Conservation (phyloP, 1,140 invertebrate genomes). For the Drosophila orena region DNA sequence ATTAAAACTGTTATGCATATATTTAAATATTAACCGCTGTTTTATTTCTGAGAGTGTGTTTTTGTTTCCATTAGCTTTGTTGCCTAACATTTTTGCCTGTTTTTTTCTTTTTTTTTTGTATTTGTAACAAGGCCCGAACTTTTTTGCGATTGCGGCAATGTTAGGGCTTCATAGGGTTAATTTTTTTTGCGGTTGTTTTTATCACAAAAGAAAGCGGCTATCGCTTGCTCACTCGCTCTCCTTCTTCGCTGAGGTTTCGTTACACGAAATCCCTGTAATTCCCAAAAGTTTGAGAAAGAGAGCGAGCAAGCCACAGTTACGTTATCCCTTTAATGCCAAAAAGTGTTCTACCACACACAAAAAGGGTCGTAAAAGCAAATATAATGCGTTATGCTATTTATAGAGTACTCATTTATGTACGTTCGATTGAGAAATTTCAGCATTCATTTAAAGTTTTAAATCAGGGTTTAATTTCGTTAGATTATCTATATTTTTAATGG, state of each 20-base stretch:
- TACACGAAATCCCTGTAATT: slow-evolving; percentile 18
- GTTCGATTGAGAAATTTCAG: neutral
- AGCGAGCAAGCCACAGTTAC: slow-evolving; percentile 9
- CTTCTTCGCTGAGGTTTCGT: slow-evolving; percentile 16
- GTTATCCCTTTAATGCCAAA: slow-evolving; percentile 10
- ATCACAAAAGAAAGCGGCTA: slow-evolving; percentile 50
- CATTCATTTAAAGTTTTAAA: neutral
- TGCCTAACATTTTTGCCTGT: slow-evolving; percentile 12
- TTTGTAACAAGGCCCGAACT: slow-evolving; percentile 19
- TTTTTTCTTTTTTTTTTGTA: slow-evolving; percentile 12
- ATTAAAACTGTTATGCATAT: slow-evolving; percentile 47
- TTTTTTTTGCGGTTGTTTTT: slow-evolving; percentile 21
- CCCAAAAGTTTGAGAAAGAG: slow-evolving; percentile 5
- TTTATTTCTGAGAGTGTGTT: slow-evolving; percentile 6
- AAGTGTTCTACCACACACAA: neutral
- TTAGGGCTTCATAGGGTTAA: slow-evolving; percentile 14
- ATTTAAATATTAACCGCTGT: slow-evolving; percentile 23
- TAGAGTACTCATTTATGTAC: neutral
- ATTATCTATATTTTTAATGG: neutral
- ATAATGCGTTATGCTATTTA: neutral
- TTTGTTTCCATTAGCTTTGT: slow-evolving; percentile 1
- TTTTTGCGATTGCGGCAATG: slow-evolving; percentile 13
- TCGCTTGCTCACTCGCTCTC: slow-evolving; percentile 26
- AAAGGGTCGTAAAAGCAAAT: neutral
- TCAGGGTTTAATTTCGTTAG: neutral